These are phyloP conservation scores for Rhyacophila brunnea DNA, from an alignment of 1,140 invertebrate species.

Conservation along the genomic window DNA sequence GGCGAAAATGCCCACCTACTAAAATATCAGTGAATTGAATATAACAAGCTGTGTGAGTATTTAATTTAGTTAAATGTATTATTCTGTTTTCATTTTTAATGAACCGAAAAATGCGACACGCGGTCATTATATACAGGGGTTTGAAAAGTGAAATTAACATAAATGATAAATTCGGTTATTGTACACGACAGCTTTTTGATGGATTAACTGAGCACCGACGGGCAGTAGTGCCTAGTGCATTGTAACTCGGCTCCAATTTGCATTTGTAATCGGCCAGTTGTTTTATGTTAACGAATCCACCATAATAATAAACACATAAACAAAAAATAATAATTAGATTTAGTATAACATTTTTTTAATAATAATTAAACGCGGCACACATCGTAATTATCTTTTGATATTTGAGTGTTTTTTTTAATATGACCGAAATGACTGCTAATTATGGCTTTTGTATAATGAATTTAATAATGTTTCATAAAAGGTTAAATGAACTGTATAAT, in stretches of 20 bases:
- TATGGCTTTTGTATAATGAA: conserved; percentile 10
- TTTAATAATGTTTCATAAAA: no score
- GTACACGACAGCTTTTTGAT: conserved; percentile 34
- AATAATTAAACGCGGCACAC: conserved; percentile 5
- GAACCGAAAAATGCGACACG: not conserved
- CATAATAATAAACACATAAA: conserved; percentile 24
- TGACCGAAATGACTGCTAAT: conserved; percentile 25
- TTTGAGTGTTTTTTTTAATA: conserved; percentile 20
- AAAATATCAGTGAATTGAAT: no score
- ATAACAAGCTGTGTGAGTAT: no score
- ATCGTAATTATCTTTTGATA: conserved; percentile 1
- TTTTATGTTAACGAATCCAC: conserved; percentile 21
- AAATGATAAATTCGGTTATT: conserved; percentile 36
- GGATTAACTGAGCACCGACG: conserved; percentile 28
- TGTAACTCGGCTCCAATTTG: conserved; percentile 29
- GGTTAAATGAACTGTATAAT: no score
- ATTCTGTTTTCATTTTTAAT: not conserved
- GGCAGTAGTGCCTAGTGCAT: conserved; percentile 10
- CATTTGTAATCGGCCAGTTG: conserved; percentile 30
- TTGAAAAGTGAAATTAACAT: conserved; percentile 28
- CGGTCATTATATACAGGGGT: conserved; percentile 1
- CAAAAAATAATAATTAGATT: conserved; percentile 21
- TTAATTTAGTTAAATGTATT: no score
- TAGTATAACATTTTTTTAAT: conserved; percentile 19
- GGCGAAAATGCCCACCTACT: no score